These are phyloP conservation scores for Psilopsiagon aurifrons DNA, from an alignment of 2,113 vertebrate genomes.

Conservation along the genomic window DNA sequence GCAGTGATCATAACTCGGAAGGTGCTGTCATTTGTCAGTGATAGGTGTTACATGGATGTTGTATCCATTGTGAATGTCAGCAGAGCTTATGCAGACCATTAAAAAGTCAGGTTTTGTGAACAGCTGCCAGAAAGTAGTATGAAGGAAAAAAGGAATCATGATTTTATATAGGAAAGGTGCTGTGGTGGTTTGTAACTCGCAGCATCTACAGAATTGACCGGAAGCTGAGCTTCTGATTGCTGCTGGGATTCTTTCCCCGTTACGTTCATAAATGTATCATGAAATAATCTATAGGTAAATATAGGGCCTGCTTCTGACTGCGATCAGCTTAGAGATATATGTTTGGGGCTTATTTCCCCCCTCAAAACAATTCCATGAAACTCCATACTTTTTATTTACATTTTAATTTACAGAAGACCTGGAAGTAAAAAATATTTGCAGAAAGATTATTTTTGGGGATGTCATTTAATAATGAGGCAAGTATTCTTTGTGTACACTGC, in stretches of 20 bases:
- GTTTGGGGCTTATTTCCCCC: background rate
- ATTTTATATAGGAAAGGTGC: background rate
- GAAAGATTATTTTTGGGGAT: background rate
- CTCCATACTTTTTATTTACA: background rate
- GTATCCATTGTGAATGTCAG: background rate
- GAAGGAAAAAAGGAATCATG: background rate
- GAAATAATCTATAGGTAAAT: background rate
- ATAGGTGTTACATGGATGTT: background rate
- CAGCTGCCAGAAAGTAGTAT: background rate
- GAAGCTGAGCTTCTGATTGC: background rate
- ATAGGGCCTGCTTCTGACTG: background rate
- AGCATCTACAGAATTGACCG: background rate
- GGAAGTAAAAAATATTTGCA: background rate
- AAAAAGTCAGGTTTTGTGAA: background rate
- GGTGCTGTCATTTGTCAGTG: background rate
- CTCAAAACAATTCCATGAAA: background rate
- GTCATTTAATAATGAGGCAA: background rate
- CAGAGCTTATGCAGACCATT: background rate
- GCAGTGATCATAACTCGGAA: background rate
- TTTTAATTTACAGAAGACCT: background rate
- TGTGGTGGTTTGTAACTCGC: background rate
- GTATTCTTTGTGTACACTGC: background rate
- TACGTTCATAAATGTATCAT: fast-evolving
- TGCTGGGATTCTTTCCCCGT: background rate
- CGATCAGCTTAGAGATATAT: background rate